phyloP scores from a whole-genome alignment of 2,797 vertebrate species.

The Schizothorax lantsangensis region DNA sequence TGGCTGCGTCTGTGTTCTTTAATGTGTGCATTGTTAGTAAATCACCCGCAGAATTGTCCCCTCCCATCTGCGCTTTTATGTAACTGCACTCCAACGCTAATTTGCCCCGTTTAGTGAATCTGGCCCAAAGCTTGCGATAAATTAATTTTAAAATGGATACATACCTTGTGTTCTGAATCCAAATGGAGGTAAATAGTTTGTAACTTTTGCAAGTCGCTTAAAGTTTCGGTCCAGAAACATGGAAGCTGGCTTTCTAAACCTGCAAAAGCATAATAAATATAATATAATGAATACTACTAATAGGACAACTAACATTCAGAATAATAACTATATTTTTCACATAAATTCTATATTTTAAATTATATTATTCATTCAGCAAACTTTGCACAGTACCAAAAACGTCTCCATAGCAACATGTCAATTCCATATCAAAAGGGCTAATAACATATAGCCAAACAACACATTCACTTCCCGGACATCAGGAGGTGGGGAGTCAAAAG shows the following conservation, averaged over 20 bases:
- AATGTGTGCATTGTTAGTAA: too few species aligned
- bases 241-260: constrained; percentile 87
- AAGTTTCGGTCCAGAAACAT: constrained; percentile 92
- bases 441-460: not conserved
- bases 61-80: too few species aligned
- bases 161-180: constrained; percentile 94
- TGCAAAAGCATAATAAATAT: constrained; percentile 65
- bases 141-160: not conserved
- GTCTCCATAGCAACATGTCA: not conserved
- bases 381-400: not conserved
- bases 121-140: not conserved
- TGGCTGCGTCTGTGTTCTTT: too few species aligned
- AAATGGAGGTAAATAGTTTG: constrained; percentile 87
- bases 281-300: not conserved
- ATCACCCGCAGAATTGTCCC: too few species aligned
- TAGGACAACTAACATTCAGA: constrained; percentile 22
- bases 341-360: not conserved
- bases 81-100: too few species aligned
- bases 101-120: too few species aligned
- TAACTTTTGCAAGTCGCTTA: constrained; percentile 84
- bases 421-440: not conserved
- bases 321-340: not conserved
- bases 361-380: not conserved
- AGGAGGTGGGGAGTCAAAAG: constrained; percentile 29
- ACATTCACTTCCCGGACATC: constrained; percentile 17